Percentiles rank a stretch among this genome's conserved stretches.
Conservation (phyloP, 2,888 invertebrate species). For the Cephus nigrinus region DNA sequence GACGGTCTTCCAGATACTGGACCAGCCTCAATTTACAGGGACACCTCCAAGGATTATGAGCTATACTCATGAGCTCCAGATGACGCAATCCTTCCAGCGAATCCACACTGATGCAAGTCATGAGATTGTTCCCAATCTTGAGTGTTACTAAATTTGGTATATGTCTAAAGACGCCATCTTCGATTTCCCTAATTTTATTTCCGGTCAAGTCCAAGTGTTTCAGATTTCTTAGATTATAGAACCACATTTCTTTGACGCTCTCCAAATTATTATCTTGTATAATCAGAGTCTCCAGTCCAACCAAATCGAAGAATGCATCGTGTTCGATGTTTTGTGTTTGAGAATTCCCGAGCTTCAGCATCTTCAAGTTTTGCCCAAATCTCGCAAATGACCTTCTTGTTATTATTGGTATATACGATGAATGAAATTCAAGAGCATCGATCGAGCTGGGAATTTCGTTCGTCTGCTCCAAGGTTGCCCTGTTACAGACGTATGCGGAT, state of each 20-base stretch:
- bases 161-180: conserved; percentile 39
- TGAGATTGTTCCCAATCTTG: conserved; percentile 42
- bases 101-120: conserved; percentile 49
- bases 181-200: conserved; percentile 45
- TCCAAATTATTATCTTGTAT: conserved; percentile 33
- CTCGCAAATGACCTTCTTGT: conserved; percentile 37
- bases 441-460: conserved; percentile 12
- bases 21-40: conserved; percentile 41
- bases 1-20: conserved; percentile 34
- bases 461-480: neutral
- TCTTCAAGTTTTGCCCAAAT: conserved; percentile 41
- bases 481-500: neutral
- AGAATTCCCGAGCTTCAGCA: conserved; percentile 44
- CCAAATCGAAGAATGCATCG: conserved; percentile 38
- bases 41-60: conserved; percentile 52
- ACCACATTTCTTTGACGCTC: conserved; percentile 28
- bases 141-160: conserved; percentile 35
- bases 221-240: conserved; percentile 35
- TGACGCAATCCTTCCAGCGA: conserved; percentile 30
- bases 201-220: conserved; percentile 39
- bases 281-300: conserved; percentile 38
- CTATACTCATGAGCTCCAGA: conserved; percentile 33
- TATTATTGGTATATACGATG: conserved; percentile 1
- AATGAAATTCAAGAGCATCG: neutral
- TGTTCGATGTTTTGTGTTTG: conserved; percentile 40